These are phyloP conservation scores for Microcebus jonahi DNA, from an alignment of 2,113 vertebrate species.

Conservation along the genomic window DNA sequence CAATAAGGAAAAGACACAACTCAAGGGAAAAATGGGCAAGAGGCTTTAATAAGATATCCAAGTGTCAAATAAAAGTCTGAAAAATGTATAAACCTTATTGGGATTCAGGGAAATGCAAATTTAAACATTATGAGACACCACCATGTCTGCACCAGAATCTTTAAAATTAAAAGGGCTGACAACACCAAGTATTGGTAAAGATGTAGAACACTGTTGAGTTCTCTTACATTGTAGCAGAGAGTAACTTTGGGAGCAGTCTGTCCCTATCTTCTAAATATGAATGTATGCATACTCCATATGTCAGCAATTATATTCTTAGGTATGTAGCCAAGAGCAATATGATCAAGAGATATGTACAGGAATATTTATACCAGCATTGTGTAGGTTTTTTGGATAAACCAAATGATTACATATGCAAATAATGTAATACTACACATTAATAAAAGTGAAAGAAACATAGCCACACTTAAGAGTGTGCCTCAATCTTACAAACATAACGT, in stretches of 20 bases:
- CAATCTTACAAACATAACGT: not conserved
- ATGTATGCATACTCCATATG: not conserved
- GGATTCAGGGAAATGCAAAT: not conserved
- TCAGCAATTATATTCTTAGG: not conserved
- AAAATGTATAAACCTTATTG: not conserved
- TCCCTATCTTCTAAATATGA: not conserved
- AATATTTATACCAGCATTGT: not conserved
- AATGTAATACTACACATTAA: not conserved
- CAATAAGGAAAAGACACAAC: not conserved
- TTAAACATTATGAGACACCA: not conserved
- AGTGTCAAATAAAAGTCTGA: not conserved
- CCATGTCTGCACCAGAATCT: not conserved
- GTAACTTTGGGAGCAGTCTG: not conserved
- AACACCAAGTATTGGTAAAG: not conserved
- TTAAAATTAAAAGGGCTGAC: not conserved
- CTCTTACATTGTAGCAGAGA: not conserved
- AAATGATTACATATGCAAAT: not conserved
- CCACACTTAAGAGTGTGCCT: not conserved
- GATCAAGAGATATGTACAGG: not conserved
- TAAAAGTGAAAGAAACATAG: not conserved
- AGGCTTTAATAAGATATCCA: not conserved
- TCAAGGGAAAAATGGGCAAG: not conserved
- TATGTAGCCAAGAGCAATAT: not conserved
- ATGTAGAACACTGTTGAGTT: rapidly evolving
- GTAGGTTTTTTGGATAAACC: not conserved